Conservation (phyloP, 2,888 invertebrate species). For the Eilema griseolum region DNA sequence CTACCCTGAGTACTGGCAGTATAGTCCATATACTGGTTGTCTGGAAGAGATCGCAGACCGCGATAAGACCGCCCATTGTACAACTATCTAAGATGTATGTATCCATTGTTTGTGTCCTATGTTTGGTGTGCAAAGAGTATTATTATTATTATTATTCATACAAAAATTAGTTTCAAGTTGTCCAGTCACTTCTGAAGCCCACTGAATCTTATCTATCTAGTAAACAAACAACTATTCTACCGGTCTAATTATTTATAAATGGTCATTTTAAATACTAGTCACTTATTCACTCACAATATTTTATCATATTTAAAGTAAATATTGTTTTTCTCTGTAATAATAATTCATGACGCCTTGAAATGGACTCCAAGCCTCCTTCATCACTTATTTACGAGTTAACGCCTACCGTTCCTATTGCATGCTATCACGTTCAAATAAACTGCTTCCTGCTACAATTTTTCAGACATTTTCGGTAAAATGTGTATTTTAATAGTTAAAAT, state of each 20-base stretch:
- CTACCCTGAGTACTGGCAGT: no score
- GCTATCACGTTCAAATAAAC: background rate
- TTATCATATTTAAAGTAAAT: background rate
- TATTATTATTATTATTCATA: no score
- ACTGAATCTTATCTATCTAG: no score
- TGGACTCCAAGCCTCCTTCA: background rate
- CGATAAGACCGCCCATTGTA: no score
- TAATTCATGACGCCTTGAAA: background rate
- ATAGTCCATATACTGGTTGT: no score
- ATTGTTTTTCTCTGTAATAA: background rate
- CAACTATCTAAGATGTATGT: no score
- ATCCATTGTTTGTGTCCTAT: no score
- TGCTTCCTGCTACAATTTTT: background rate
- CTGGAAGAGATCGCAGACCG: no score
- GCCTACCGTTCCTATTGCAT: background rate
- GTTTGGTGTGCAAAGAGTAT: no score
- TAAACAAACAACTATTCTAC: background rate
- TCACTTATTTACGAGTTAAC: slow-evolving; percentile 2
- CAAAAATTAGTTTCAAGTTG: no score
- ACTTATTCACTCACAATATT: background rate
- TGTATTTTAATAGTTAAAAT: background rate
- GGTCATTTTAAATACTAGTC: background rate
- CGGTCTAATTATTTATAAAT: background rate
- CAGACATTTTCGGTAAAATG: background rate
- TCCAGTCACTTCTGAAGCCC: no score